Evolutionary conservation across 2,113 vertebrate species (phyloP).

Genomic region (Pituophis catenifer): DNA sequence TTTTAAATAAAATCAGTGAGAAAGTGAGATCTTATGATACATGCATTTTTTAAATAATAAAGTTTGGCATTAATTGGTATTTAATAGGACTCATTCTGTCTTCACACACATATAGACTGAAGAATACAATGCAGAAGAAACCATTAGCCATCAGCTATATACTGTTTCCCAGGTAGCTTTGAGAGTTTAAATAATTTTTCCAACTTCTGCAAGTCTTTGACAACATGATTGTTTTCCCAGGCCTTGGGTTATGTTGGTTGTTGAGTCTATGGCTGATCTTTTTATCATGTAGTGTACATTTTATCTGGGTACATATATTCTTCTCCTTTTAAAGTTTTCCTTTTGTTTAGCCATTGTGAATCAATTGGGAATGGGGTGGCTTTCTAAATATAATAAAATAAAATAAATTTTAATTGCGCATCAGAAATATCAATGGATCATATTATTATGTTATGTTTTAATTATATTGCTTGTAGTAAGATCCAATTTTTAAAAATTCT

Average conservation of each 20-base stretch:
- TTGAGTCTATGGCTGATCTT: not conserved
- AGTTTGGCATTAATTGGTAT: not conserved
- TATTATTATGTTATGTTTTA: not conserved
- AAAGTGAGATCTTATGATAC: conserved; percentile 8
- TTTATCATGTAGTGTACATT: not conserved
- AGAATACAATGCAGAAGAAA: conserved; percentile 19
- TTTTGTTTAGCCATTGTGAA: not conserved
- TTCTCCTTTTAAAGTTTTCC: not conserved
- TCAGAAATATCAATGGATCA: not conserved
- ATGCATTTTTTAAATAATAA: not conserved
- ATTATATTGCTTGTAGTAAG: not conserved
- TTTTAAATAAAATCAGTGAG: conserved; percentile 11
- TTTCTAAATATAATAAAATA: not conserved
- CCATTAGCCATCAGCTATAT: not conserved
- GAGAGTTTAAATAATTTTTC: not conserved
- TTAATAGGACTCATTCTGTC: not conserved
- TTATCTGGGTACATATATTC: not conserved
- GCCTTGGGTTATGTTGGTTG: not conserved
- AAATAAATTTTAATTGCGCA: not conserved
- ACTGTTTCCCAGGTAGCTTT: not conserved
- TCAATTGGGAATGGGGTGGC: not conserved
- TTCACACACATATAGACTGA: not conserved
- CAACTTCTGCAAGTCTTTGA: not conserved
- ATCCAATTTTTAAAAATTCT: no score
- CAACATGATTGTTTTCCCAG: not conserved